Conservation (phyloP, 2,113 vertebrate genomes). For the Salvelinus sp. region DNA sequence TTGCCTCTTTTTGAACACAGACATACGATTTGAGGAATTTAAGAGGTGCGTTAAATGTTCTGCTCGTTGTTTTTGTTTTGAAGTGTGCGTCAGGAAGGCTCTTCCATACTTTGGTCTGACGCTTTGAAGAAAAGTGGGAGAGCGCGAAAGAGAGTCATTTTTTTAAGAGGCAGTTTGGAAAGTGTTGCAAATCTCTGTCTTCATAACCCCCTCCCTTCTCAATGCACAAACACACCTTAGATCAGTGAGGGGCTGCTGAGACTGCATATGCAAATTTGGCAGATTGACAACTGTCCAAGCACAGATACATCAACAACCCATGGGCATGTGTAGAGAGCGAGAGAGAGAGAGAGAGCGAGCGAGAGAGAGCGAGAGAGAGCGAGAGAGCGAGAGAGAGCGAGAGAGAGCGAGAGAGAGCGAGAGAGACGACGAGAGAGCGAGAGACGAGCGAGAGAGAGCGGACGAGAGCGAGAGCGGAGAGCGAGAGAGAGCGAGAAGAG, state of each 20-base stretch:
- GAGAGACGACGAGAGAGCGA: no score
- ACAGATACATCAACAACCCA: constrained; percentile 1
- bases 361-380: no score
- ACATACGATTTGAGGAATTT: constrained; percentile 61
- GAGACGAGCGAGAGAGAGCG: no score
- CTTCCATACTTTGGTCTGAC: constrained; percentile 54
- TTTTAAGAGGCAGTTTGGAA: constrained; percentile 59
- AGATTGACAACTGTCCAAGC: constrained; percentile 1
- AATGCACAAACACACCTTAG: constrained; percentile 13
- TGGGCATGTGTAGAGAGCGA: no score
- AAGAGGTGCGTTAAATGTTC: constrained; percentile 55
- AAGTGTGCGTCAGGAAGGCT: constrained; percentile 58
- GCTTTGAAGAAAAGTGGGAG: constrained; percentile 62
- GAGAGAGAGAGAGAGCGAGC: no score
- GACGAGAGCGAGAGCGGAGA: no score
- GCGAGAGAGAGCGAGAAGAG: no score
- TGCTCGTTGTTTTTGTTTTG: constrained; percentile 67
- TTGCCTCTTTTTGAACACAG: constrained; percentile 48
- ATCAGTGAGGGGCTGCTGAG: no score
- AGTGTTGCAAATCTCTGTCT: constrained; percentile 63
- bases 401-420: no score
- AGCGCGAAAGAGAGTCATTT: constrained; percentile 35
- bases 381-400: no score
- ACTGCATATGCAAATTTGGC: no score
- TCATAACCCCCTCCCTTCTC: constrained; percentile 31